Evolutionary conservation across 2,797 vertebrate genomes (phyloP), one percentile per base, ranked within the genome.

Genomic region (Loris lydekkerianus): DNA sequence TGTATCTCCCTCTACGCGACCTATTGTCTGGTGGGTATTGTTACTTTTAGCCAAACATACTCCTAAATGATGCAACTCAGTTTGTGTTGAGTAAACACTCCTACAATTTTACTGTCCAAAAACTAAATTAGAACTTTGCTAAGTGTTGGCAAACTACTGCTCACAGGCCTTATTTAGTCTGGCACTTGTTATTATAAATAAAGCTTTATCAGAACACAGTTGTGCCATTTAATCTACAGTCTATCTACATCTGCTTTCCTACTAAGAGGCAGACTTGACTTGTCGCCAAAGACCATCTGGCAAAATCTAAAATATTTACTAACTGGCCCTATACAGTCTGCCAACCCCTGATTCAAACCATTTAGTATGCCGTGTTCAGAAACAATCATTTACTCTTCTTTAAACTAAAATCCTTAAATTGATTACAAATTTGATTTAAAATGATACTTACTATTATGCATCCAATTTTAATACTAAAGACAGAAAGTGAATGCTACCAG

Each of bases 251-350:
- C 53, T 73, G n/a, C 31, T n/a, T 89, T 84, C 58, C 83, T 94
- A 58, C 17, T 60, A 34, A 91, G 70, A 89, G 81, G 72, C 49
- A 90, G 11, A 84, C 29, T 2, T 89, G 40, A 91, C 15, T 40
- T 65, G 37, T 43, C 96, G n/a, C 37, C 77, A 93, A 46, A 93
- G 43, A 85, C 21, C 34, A 84, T 56, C 31, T 88, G 67, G 40
- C n/a, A 86, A 94, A 81, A 21, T 89, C 53, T 53, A 89, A 94
- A 80, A 89, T 84, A 93, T 87, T 94, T 96, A 93, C 58, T 78
- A 40, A n/a, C 25, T 37, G 72, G 40, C 10, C 89, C 80, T 78
- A 31, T 56, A 34, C 8, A 70, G 23, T 56, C 31, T 77, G 40
- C 21, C 11, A 17, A 78, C 27, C 23, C 29, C 1, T 58, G 11